phyloP scores from a whole-genome alignment of 2,888 invertebrate genomes.

The Polydrusus pterygomalis region DNA sequence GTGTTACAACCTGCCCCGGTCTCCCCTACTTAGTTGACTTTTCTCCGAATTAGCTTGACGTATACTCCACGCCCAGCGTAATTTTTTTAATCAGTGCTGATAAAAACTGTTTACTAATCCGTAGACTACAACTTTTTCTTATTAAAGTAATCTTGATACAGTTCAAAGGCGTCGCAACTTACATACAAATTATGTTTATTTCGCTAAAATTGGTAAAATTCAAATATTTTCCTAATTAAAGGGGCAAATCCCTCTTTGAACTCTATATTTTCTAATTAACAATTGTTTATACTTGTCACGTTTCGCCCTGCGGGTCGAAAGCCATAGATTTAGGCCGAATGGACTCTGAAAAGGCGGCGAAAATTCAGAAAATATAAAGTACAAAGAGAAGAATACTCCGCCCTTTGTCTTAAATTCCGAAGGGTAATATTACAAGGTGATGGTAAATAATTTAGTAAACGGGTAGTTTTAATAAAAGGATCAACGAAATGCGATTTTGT shows the following conservation, averaged over 20 bases:
- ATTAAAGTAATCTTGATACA: background rate
- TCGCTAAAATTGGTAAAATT: constrained; percentile 9
- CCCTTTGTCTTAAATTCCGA: constrained; percentile 33
- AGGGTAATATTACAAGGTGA: constrained; percentile 35
- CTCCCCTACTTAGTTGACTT: too few relatives aligned
- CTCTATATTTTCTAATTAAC: constrained; percentile 36
- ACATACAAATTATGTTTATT: constrained; percentile 9
- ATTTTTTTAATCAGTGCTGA: too few relatives aligned
- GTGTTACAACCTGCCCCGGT: too few relatives aligned
- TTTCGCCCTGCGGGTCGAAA: constrained; percentile 9
- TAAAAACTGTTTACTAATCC: too few relatives aligned
- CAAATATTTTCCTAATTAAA: constrained; percentile 38
- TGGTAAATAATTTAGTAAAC: constrained; percentile 38
- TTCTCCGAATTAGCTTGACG: too few relatives aligned
- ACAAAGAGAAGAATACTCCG: constrained; percentile 32
- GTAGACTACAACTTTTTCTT: background rate
- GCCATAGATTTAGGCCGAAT: constrained; percentile 42
- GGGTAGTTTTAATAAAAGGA: background rate
- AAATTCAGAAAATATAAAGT: constrained; percentile 40
- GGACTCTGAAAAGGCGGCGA: constrained; percentile 42
- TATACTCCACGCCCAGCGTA: too few relatives aligned
- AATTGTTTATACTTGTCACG: constrained; percentile 42
- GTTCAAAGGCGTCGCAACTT: background rate
- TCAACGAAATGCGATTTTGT: too few relatives aligned
- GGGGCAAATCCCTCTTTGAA: constrained; percentile 25